Base-by-base conservation (phyloP, 2,797 vertebrate genomes). In the Chaetophractus vellerosus region DNA sequence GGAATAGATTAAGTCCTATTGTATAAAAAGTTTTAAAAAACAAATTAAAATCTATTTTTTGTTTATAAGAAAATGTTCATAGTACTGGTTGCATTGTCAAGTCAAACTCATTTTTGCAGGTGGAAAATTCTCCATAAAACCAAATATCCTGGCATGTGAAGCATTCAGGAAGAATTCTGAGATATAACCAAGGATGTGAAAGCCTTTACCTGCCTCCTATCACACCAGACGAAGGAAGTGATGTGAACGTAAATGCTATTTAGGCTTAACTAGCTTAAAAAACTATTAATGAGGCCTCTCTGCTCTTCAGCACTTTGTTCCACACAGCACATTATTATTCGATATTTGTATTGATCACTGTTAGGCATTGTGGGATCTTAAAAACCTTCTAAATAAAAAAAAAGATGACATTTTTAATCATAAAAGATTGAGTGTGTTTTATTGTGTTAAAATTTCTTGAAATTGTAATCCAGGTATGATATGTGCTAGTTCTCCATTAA, bases 391-490 rank as follows among this genome's bases (percentile, higher is more conserved):
- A 63, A 84, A 66, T 55, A 23, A 71, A 95, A 87, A 87, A 41
- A 86, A 90, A 85, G 38, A 61, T 57, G 55, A 78, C 38, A 76
- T 89, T 87, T 79, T 79, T 88, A 90, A 69, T 92, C 38, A 75
- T 55, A 10, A 82, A 36, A 91, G 55, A 75, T 72, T 83, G 45
- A 38, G 14, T 88, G 19, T 91, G 59, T 82, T 92, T 94, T 80
- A 79, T 64, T 88, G 18, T 33, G 76, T 89, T 84, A 36, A 52
- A 90, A 84, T 72, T 93, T 92, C 50, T 88, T 95, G 57, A 95
- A 91, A 80, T 63, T 96, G 55, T 45, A 64, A 68, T 83, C 2
- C 88, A 45, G 71, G 28, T 57, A 59, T 87, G 69, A 66, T 48
- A 66, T 75, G 24, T 66, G 28, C 41, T 81, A 92, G 26, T 28